These are phyloP conservation scores for Drosophila monieri DNA, from an alignment of 2,888 invertebrate genomes.

Conservation along the genomic window DNA sequence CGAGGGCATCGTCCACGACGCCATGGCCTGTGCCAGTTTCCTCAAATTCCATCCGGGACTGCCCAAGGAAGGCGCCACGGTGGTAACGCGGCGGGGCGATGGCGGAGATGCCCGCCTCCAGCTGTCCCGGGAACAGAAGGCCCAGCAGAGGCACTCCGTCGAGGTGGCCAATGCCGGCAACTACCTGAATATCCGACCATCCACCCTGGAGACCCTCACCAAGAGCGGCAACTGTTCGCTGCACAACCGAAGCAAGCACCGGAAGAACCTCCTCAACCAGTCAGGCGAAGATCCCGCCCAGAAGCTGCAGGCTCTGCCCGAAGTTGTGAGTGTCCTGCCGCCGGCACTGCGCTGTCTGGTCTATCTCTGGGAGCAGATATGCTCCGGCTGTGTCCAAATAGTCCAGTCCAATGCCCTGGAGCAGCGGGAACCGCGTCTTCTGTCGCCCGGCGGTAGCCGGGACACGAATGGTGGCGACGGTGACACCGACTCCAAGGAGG, in stretches of 20 bases:
- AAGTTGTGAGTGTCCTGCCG: slow-evolving; percentile 90
- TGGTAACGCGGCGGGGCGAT: slow-evolving; percentile 88
- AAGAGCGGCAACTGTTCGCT: slow-evolving; percentile 92
- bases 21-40: slow-evolving; percentile 98
- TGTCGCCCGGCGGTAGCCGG: slow-evolving; percentile 59
- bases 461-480: slow-evolving; percentile 50
- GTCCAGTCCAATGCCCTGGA: slow-evolving; percentile 83
- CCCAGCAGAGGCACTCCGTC: slow-evolving; percentile 93
- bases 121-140: slow-evolving; percentile 86
- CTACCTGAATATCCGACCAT: slow-evolving; percentile 91
- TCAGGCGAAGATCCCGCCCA: slow-evolving; percentile 68
- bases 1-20: slow-evolving; percentile 97
- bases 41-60: slow-evolving; percentile 95
- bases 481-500: slow-evolving; percentile 63
- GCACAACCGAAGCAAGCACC: slow-evolving; percentile 88
- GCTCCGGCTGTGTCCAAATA: slow-evolving; percentile 87
- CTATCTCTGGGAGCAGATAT: slow-evolving; percentile 95
- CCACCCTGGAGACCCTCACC: slow-evolving; percentile 90
- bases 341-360: slow-evolving; percentile 95
- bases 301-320: slow-evolving; percentile 83
- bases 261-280: slow-evolving; percentile 75
- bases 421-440: slow-evolving; percentile 75
- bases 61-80: slow-evolving; percentile 91
- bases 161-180: slow-evolving; percentile 91
- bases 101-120: slow-evolving; percentile 80